phyloP scores from a whole-genome alignment of 2,888 invertebrate species.

The Acronicta aceris region DNA sequence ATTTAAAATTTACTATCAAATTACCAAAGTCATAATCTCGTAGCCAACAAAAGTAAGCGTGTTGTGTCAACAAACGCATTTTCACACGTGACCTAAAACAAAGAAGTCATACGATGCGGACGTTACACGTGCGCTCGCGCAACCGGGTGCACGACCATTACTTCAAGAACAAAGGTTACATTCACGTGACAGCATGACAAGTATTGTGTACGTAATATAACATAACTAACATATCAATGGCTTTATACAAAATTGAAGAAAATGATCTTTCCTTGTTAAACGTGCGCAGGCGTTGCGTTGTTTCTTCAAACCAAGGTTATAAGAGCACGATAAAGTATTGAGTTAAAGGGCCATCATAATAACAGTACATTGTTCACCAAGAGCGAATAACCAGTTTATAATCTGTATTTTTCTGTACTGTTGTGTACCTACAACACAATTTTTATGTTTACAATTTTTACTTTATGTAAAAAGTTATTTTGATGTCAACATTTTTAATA shows the following conservation, averaged over 20 bases:
- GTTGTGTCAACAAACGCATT: conserved; percentile 13
- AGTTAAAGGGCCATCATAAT: too few relatives aligned
- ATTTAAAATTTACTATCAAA: not conserved
- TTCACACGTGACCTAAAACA: conserved; percentile 37
- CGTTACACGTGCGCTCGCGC: conserved; percentile 34
- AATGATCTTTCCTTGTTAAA: not conserved
- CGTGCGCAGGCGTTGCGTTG: not conserved
- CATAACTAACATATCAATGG: conserved; percentile 3
- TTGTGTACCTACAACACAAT: too few relatives aligned
- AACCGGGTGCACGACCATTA: conserved; percentile 7
- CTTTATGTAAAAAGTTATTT: too few relatives aligned
- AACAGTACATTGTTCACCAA: too few relatives aligned
- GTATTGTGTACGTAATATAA: not conserved
- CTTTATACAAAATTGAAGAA: conserved; percentile 3
- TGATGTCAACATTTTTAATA: too few relatives aligned
- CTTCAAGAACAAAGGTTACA: conserved; percentile 34
- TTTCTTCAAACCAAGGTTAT: not conserved
- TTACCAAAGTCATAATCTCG: not conserved
- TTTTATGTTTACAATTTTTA: too few relatives aligned
- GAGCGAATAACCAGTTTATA: too few relatives aligned
- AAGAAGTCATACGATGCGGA: conserved; percentile 12
- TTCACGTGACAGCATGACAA: conserved; percentile 21
- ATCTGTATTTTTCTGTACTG: too few relatives aligned
- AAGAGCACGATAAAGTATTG: not conserved
- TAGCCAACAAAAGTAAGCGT: not conserved